These are phyloP conservation scores for Drosophila neotestacea DNA, from an alignment of 2,888 invertebrate genomes.

Conservation along the genomic window DNA sequence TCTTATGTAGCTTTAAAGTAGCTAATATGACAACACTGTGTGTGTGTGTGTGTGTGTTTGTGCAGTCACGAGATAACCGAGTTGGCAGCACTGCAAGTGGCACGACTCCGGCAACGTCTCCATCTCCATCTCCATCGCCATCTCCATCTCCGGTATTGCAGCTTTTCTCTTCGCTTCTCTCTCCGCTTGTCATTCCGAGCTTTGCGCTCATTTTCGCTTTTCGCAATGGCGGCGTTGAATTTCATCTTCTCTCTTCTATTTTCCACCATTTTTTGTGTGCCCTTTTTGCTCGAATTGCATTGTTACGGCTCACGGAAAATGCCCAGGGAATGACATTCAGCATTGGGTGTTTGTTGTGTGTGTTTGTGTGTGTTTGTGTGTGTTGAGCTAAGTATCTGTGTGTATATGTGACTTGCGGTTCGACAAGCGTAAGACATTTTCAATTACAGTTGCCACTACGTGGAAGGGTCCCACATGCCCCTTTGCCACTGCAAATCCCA, in stretches of 20 bases:
- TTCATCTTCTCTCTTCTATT: slow-evolving; percentile 5
- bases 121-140: neutral
- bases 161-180: neutral
- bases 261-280: slow-evolving; percentile 12
- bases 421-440: slow-evolving; percentile 84
- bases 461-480: slow-evolving; percentile 31
- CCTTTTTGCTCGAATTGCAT: slow-evolving; percentile 55
- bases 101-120: slow-evolving; percentile 11
- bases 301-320: slow-evolving; percentile 58
- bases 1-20: no score
- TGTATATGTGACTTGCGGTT: slow-evolving; percentile 71
- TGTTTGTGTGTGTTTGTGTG: slow-evolving; percentile 10
- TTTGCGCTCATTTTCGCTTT: slow-evolving; percentile 79
- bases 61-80: slow-evolving; percentile 77
- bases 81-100: slow-evolving; percentile 74
- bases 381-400: slow-evolving; percentile 36
- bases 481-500: slow-evolving; percentile 5
- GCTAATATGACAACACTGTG: no score
- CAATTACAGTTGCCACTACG: slow-evolving; percentile 79
- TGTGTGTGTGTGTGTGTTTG: slow-evolving; percentile 14
- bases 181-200: slow-evolving; percentile 67
- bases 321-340: slow-evolving; percentile 59
- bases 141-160: no score
- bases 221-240: slow-evolving; percentile 60
- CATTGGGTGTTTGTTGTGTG: slow-evolving; percentile 24